Evolutionary conservation across 1,140 invertebrate genomes (phyloP).

Genomic region (Drosophila repleta): DNA sequence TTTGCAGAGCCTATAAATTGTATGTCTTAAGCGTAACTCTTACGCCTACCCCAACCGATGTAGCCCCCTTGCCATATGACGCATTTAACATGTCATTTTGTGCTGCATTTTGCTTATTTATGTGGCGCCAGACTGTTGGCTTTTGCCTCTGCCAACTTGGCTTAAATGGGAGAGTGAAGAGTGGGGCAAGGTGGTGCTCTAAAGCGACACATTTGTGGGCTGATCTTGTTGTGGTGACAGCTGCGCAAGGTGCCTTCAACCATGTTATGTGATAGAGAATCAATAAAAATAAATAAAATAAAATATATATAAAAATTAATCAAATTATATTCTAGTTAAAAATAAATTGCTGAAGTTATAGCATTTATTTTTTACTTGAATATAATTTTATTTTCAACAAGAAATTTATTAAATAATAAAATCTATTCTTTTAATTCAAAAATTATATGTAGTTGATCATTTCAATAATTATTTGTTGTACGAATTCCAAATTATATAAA

Average conservation of each 20-base stretch:
- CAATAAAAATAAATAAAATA: too few relatives aligned
- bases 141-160: slow-evolving; percentile 22
- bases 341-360: not conserved
- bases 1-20: slow-evolving; percentile 63
- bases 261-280: too few relatives aligned
- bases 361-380: too few relatives aligned
- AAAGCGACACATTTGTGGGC: slow-evolving; percentile 5
- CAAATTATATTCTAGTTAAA: too few relatives aligned
- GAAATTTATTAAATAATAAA: too few relatives aligned
- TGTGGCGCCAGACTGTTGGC: slow-evolving; percentile 71
- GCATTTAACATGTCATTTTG: slow-evolving; percentile 74
- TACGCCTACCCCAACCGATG: not conserved
- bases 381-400: too few relatives aligned
- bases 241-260: not conserved
- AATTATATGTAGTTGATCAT: too few relatives aligned
- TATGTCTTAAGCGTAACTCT: slow-evolving; percentile 16
- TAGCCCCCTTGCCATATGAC: slow-evolving; percentile 25
- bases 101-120: slow-evolving; percentile 70
- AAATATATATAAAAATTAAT: too few relatives aligned
- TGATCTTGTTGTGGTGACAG: slow-evolving; percentile 22
- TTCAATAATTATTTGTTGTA: too few relatives aligned
- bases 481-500: too few relatives aligned
- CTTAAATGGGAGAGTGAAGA: not conserved
- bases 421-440: too few relatives aligned
- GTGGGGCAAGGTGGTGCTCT: not conserved